phyloP scores from a whole-genome alignment of 2,797 vertebrate genomes.

The Pristis pectinata region DNA sequence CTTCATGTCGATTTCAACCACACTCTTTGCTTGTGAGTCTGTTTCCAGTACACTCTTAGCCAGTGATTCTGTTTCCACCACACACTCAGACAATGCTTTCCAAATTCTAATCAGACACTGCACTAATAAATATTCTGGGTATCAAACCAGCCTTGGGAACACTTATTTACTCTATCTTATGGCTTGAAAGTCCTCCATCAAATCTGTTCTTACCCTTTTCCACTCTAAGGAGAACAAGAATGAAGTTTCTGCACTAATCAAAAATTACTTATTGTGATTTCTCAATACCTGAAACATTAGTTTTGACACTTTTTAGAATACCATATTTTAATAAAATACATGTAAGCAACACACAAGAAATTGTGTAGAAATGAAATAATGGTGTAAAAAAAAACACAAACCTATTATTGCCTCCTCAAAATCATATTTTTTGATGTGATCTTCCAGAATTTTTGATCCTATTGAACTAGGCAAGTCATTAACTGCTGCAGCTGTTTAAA shows the following conservation, averaged over 20 bases:
- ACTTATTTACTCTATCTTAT: too few species aligned
- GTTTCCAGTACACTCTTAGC: too few species aligned
- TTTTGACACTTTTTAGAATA: background rate
- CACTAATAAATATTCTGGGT: too few species aligned
- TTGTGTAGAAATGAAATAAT: background rate
- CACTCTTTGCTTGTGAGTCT: too few species aligned
- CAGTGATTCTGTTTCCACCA: too few species aligned
- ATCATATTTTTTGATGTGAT: background rate
- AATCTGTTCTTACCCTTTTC: background rate
- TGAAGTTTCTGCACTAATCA: background rate
- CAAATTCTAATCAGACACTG: too few species aligned
- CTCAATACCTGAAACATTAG: background rate
- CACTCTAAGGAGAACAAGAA: background rate
- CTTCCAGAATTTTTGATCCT: slow-evolving; percentile 31
- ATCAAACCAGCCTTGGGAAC: too few species aligned
- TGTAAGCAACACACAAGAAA: background rate
- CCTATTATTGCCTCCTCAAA: slow-evolving; percentile 16
- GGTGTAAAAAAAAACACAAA: background rate
- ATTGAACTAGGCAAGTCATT: background rate
- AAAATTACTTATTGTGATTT: background rate
- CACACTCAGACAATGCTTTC: too few species aligned
- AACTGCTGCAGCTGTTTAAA: background rate
- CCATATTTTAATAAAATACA: background rate
- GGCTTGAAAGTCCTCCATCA: background rate
- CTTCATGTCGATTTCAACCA: too few species aligned